These are phyloP conservation scores for Bombus polaris DNA, from an alignment of 1,140 invertebrate genomes.

Conservation along the genomic window DNA sequence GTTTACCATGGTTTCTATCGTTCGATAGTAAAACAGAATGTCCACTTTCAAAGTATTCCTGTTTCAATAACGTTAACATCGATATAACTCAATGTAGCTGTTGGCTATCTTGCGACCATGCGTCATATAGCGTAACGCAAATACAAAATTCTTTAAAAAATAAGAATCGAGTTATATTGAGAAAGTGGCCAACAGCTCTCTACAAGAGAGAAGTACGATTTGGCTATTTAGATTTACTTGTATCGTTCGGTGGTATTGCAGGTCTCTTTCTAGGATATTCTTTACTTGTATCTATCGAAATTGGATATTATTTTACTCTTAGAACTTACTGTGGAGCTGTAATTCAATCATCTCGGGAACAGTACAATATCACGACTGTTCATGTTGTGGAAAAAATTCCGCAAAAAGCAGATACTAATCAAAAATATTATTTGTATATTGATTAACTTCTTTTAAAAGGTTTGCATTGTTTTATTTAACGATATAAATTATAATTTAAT, in stretches of 20 bases:
- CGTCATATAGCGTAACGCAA: slow-evolving; percentile 29
- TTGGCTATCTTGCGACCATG: slow-evolving; percentile 12
- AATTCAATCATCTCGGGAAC: slow-evolving; percentile 30
- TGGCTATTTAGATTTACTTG: slow-evolving; percentile 90
- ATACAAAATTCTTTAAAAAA: not conserved
- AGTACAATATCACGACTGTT: slow-evolving; percentile 36
- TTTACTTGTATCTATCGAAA: slow-evolving; percentile 87
- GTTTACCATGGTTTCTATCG: slow-evolving; percentile 38
- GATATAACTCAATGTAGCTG: not conserved
- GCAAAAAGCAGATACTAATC: not conserved
- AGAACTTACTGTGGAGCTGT: slow-evolving; percentile 84
- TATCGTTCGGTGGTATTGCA: slow-evolving; percentile 87
- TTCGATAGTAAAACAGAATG: slow-evolving; percentile 4
- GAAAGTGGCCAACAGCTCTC: slow-evolving; percentile 86
- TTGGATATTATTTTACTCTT: slow-evolving; percentile 89
- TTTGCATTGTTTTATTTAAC: not conserved
- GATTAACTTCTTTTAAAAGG: not conserved
- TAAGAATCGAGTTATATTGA: not conserved
- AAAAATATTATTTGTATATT: slow-evolving; percentile 8
- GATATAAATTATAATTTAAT: no score
- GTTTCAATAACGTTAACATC: not conserved
- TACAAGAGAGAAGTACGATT: slow-evolving; percentile 90
- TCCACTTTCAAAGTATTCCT: not conserved
- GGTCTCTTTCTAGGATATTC: slow-evolving; percentile 90
- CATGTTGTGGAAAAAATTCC: slow-evolving; percentile 14